Base-by-base conservation (phyloP, 2,888 invertebrate genomes). In the Holacanthella duospinosa region DNA sequence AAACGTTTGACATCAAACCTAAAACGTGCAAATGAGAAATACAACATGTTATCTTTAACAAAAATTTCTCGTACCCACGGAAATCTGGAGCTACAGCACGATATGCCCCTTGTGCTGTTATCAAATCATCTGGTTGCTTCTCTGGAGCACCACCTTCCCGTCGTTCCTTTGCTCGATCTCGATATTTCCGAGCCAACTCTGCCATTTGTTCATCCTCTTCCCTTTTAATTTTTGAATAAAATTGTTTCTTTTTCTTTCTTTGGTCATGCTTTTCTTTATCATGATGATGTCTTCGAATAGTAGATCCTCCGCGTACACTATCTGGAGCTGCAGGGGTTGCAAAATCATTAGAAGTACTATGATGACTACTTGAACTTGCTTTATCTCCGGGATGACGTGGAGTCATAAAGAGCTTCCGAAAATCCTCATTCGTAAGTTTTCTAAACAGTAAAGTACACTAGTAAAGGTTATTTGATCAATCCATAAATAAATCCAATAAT, bases 11-110 rank as follows among this genome's bases (percentile, higher is more conserved):
- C 27, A 28, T 21, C 19, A 58, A 29, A 12, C 36, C 3, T 29
- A 28, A 55, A 12, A 54, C 16, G 54, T 16, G 16, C 54, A 54
- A 54, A 19, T 21, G 16, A 9, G 9, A 57, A 19, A 19, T 57
- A 19, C 9, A 19, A 26, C 27, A 24, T 57, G 29, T 28, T 28
- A n/a, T n/a, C n/a, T n/a, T n/a, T n/a, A n/a, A n/a, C n/a, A n/a
- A n/a, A n/a, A n/a, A n/a, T n/a, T n/a, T n/a, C n/a, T n/a, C n/a
- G 75, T 85, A 68, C 93, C 93, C 93, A 76, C 95, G 94, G 19
- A 92, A 79, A 80, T 96, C 96, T 0, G 96, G 96, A 2, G 96
- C 97, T 0, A 99, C 96, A 6, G 97, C 96, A 74, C 94, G 78
- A 75, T 91, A 91, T 36, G 89, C 89, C 75, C 88, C 89, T 59